These are phyloP conservation scores for Diaprepes abbreviatus DNA, from an alignment of 2,888 invertebrate species.

Conservation along the genomic window DNA sequence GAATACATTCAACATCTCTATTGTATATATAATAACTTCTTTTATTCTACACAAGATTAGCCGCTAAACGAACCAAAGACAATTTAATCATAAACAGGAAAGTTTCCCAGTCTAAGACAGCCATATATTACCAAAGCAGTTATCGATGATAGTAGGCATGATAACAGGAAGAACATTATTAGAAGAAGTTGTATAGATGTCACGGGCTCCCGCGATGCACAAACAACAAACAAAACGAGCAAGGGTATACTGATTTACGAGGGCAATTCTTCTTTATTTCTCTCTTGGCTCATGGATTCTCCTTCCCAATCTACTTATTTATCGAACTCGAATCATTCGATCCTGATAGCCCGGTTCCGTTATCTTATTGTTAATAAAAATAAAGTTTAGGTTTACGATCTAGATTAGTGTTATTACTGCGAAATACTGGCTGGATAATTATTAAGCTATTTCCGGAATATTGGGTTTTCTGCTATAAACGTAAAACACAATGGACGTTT, in stretches of 20 bases:
- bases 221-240: conserved; percentile 63
- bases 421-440: conserved; percentile 39
- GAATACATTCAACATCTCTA: no score
- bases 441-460: conserved; percentile 36
- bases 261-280: conserved; percentile 69
- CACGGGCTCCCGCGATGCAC: conserved; percentile 59
- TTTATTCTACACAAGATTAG: conserved; percentile 45
- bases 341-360: conserved; percentile 48
- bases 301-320: conserved; percentile 63
- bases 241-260: conserved; percentile 67
- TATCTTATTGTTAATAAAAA: conserved; percentile 52
- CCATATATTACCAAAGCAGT: conserved; percentile 49
- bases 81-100: conserved; percentile 50
- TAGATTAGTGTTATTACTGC: conserved; percentile 32
- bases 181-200: conserved; percentile 63
- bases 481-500: background rate
- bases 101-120: conserved; percentile 20
- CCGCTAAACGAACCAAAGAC: conserved; percentile 35
- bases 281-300: conserved; percentile 63
- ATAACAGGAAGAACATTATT: conserved; percentile 64
- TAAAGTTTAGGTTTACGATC: conserved; percentile 47
- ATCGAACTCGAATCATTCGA: conserved; percentile 58
- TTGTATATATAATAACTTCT: no score
- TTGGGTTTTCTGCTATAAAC: conserved; percentile 11
- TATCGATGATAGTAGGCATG: conserved; percentile 56